phyloP scores from a whole-genome alignment of 2,113 vertebrate genomes.

The Cygnus buccinator region DNA sequence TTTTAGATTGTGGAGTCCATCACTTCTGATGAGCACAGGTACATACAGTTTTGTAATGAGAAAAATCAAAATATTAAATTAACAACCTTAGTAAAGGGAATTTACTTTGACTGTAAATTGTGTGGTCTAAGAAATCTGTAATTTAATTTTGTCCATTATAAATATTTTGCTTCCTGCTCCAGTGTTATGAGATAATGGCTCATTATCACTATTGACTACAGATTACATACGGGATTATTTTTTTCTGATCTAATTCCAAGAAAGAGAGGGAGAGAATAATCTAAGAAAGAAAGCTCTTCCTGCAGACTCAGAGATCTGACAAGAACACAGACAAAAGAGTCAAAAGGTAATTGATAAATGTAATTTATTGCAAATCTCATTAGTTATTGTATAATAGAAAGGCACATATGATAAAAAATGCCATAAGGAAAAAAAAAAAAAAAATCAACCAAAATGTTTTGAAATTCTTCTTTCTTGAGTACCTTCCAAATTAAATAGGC shows the following conservation, averaged over 20 bases:
- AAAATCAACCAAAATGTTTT: neutral
- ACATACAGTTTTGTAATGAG: rapidly evolving
- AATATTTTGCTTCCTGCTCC: neutral
- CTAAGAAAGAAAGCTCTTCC: neutral
- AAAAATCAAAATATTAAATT: neutral
- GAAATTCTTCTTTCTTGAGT: neutral
- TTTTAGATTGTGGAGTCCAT: neutral
- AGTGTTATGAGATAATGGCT: neutral
- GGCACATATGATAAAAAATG: neutral
- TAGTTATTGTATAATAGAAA: neutral
- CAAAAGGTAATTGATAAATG: neutral
- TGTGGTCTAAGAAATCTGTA: neutral
- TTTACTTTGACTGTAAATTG: neutral
- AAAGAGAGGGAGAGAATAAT: neutral
- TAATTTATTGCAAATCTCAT: neutral
- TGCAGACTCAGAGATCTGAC: neutral
- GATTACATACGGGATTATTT: rapidly evolving
- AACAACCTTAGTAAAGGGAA: neutral
- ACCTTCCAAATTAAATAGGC: neutral
- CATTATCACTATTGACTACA: neutral
- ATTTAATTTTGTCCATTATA: neutral
- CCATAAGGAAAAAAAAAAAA: neutral
- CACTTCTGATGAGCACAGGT: neutral
- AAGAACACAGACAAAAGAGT: neutral
- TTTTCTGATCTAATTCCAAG: neutral